These are phyloP conservation scores for Eristalis pertinax DNA, from an alignment of 2,888 invertebrate species.

Conservation along the genomic window DNA sequence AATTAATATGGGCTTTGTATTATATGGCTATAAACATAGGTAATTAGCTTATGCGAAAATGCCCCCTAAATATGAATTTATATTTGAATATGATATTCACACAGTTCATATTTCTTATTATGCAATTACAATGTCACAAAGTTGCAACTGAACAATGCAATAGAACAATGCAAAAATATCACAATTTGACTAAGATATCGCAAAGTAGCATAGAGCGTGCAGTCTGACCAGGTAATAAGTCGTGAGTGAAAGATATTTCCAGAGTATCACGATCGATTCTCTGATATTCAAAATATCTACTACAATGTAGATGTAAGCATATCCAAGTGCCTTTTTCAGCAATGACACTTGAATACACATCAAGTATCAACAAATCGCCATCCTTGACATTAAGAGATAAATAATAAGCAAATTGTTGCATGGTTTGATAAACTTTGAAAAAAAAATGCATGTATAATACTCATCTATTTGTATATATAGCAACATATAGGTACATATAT, in stretches of 20 bases:
- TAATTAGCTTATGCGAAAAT: too few relatives aligned
- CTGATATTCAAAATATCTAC: constrained; percentile 60
- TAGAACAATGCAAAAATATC: constrained; percentile 47
- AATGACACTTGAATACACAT: constrained; percentile 40
- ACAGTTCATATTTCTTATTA: neutral
- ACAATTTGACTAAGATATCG: constrained; percentile 53
- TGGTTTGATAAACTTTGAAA: neutral
- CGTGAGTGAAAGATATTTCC: constrained; percentile 66
- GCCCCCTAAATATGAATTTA: too few relatives aligned
- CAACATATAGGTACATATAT: too few relatives aligned
- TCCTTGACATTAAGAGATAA: constrained; percentile 25
- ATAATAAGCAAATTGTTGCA: neutral
- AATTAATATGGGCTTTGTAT: too few relatives aligned
- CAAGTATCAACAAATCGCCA: constrained; percentile 44
- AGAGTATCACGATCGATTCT: constrained; percentile 59
- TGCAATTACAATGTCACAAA: constrained; percentile 32
- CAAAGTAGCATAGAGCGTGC: neutral
- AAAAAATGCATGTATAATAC: neutral
- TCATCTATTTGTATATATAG: neutral
- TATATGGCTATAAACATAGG: too few relatives aligned
- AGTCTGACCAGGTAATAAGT: constrained; percentile 20
- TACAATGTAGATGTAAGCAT: constrained; percentile 9
- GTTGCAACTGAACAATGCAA: constrained; percentile 49
- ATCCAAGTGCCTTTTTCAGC: constrained; percentile 20
- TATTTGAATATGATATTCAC: neutral